Evolutionary conservation across 2,888 invertebrate genomes (phyloP), one percentile per base, ranked within the genome.

Genomic region (Drosophila mercatorum): DNA sequence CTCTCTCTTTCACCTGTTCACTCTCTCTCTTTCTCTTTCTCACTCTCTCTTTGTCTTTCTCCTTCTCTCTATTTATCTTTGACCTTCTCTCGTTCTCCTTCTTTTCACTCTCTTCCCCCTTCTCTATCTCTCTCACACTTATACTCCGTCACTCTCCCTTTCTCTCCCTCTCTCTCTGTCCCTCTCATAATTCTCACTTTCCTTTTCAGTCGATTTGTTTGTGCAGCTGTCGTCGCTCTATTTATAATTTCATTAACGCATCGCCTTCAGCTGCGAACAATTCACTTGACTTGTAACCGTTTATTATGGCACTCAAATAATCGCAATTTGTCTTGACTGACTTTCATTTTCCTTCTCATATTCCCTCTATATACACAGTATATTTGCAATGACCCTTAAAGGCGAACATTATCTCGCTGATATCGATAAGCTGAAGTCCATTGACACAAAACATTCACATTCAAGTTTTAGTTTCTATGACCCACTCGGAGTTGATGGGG

Each of bases 211-310:
- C 26, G 46, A 3, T 40, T 47, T 76, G 64, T 84, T 36, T 67
- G 72, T 74, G 80, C 83, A 88, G 86, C 86, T 88, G 88, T 71
- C 72, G 75, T 71, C 72, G 75, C 51, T 66, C 79, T 83, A 88
- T 83, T 88, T 83, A 72, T 83, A 83, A 69, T 65, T 80, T 85
- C 83, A 80, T 83, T 88, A 88, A 78, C 77, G 72, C 59, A 69
- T 73, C 56, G 7, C 31, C 44, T 5, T 22, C 34, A 36, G 31
- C 44, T 38, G 51, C 60, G 62, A 43, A 40, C 22, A 56, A 41
- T 44, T 36, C 41, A 43, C 63, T 53, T 40, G 26, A 26, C 38
- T 40, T 14, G 1, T 38, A 38, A 28, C n/a, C 12, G 7, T 46
- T n/a, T 36, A 14, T 28, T 40, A 51, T 46, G 14, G 49, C 36